phyloP scores from a whole-genome alignment of 2,888 invertebrate species.

The Eupithecia subumbrata region DNA sequence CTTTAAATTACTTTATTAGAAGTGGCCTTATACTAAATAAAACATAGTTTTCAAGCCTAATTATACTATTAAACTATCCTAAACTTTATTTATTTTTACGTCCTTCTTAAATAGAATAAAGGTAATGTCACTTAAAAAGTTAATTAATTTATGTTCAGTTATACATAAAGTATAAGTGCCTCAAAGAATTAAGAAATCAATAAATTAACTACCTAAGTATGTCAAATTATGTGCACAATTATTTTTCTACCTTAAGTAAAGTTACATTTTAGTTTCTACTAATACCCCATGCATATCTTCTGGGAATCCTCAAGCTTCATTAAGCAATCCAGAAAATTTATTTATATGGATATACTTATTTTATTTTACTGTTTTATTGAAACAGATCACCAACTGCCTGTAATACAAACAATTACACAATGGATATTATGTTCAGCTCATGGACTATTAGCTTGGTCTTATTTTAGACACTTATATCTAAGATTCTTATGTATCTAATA shows the following conservation, averaged over 20 bases:
- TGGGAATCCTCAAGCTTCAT: constrained; percentile 57
- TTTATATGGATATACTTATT: constrained; percentile 63
- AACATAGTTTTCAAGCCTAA: constrained; percentile 59
- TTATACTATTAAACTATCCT: constrained; percentile 21
- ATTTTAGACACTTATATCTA: constrained; percentile 1
- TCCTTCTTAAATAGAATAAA: constrained; percentile 22
- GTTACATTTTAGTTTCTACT: constrained; percentile 24
- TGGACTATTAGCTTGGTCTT: not conserved
- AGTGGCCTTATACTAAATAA: constrained; percentile 66
- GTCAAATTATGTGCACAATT: constrained; percentile 28
- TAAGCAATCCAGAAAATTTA: constrained; percentile 68
- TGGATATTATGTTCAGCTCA: constrained; percentile 38
- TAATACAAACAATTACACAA: constrained; percentile 77
- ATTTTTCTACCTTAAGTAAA: constrained; percentile 21
- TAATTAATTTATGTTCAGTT: constrained; percentile 7
- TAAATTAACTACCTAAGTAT: constrained; percentile 20
- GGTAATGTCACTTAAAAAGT: constrained; percentile 28
- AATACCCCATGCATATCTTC: constrained; percentile 28
- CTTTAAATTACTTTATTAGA: constrained; percentile 73
- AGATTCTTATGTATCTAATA: not conserved
- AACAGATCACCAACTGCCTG: constrained; percentile 83
- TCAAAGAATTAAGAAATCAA: constrained; percentile 4
- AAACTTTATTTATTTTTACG: constrained; percentile 10
- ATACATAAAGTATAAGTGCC: constrained; percentile 16
- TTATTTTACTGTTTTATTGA: constrained; percentile 70